Conservation (phyloP, 1,140 invertebrate genomes). For the Tetramorium alpestre region DNA sequence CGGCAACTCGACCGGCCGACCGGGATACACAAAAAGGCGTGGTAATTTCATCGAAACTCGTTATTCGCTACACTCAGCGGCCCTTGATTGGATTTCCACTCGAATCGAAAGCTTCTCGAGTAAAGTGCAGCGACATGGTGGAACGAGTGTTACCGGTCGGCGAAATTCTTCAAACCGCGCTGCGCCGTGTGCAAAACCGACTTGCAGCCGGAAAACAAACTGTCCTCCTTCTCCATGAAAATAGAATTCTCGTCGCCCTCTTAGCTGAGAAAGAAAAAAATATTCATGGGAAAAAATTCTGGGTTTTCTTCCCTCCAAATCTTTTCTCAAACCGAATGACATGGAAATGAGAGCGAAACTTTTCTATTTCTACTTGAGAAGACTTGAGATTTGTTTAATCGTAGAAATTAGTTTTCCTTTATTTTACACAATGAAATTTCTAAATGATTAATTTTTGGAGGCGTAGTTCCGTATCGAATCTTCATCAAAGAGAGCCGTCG, state of each 20-base stretch:
- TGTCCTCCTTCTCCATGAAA: slow-evolving; percentile 22
- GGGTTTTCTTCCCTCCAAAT: too few species aligned
- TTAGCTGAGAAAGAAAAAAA: slow-evolving; percentile 18
- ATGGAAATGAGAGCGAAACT: not conserved
- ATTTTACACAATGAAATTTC: not conserved
- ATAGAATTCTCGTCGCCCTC: slow-evolving; percentile 12
- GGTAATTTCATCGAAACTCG: slow-evolving; percentile 60
- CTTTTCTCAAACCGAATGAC: not conserved
- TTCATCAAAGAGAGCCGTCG: too few species aligned
- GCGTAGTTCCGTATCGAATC: not conserved
- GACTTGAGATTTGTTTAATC: not conserved
- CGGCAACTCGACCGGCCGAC: not conserved
- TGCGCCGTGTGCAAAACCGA: slow-evolving; percentile 1
- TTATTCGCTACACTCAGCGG: slow-evolving; percentile 60
- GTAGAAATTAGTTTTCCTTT: not conserved
- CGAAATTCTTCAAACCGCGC: slow-evolving; percentile 20
- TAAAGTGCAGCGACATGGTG: slow-evolving; percentile 52
- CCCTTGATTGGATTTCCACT: slow-evolving; percentile 68
- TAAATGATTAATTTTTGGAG: not conserved
- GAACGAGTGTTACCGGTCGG: slow-evolving; percentile 23
- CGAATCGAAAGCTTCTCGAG: slow-evolving; percentile 62
- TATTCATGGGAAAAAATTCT: slow-evolving; percentile 13
- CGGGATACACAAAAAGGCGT: slow-evolving; percentile 59
- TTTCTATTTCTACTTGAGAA: not conserved
- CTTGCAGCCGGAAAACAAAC: slow-evolving; percentile 40